Evolutionary conservation across 2,888 invertebrate genomes (phyloP).

Genomic region (Melangyna quadrimaculata): DNA sequence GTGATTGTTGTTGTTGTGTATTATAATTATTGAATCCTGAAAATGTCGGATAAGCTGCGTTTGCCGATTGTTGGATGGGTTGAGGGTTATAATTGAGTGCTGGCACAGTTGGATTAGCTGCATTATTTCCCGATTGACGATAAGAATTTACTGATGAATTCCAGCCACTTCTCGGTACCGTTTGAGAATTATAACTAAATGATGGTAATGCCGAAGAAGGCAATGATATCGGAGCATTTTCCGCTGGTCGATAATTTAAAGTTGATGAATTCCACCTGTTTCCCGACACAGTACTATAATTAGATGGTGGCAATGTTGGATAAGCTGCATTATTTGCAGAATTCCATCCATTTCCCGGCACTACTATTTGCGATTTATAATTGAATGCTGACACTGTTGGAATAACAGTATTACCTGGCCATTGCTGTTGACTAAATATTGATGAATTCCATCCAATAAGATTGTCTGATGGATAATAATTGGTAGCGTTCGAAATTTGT

Average conservation of each 20-base stretch:
- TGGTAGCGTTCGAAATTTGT: constrained; percentile 6
- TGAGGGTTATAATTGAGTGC: background rate
- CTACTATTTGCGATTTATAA: too few relatives aligned
- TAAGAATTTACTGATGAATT: constrained; percentile 26
- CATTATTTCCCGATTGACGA: too few relatives aligned
- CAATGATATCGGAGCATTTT: background rate
- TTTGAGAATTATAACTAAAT: background rate
- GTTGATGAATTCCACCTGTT: too few relatives aligned
- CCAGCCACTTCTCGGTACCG: background rate
- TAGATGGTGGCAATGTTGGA: too few relatives aligned
- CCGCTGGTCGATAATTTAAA: background rate
- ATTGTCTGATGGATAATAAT: background rate
- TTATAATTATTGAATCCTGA: too few relatives aligned
- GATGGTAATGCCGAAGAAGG: background rate
- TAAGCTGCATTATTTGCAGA: constrained; percentile 23
- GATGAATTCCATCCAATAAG: constrained; percentile 1
- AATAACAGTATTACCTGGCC: too few relatives aligned
- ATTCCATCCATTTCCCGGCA: constrained; percentile 28
- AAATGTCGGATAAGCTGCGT: too few relatives aligned
- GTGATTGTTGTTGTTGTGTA: too few relatives aligned
- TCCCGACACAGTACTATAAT: too few relatives aligned
- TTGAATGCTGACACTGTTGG: too few relatives aligned
- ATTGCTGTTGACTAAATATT: too few relatives aligned
- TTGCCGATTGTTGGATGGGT: too few relatives aligned
- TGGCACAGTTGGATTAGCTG: background rate